Percentiles rank a stretch among this genome's conserved stretches.
phyloP scores from a whole-genome alignment of 2,888 invertebrate species.

The Andrena marginata region DNA sequence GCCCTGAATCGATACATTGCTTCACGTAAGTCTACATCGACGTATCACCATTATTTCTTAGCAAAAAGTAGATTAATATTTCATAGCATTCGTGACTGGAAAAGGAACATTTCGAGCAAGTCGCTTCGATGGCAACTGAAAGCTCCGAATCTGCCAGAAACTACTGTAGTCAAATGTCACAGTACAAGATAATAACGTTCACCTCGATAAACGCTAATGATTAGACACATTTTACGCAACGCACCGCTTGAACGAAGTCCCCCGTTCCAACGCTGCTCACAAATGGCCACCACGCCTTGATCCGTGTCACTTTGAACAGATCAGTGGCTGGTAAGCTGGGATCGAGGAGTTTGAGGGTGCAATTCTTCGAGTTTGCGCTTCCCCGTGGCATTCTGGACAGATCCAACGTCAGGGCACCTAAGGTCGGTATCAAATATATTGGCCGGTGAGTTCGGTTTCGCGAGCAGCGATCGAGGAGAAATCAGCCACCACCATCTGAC shows the following conservation, averaged over 20 bases:
- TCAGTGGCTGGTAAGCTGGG: conserved; percentile 86
- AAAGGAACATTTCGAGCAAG: background rate
- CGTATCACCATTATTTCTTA: background rate
- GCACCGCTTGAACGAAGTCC: conserved; percentile 78
- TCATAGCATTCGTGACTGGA: background rate
- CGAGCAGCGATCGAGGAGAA: no score
- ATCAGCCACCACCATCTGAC: no score
- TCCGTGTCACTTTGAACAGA: conserved; percentile 87
- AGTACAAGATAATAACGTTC: background rate
- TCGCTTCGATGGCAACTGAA: background rate
- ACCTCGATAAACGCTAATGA: conserved; percentile 2
- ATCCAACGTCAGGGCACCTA: conserved; percentile 88
- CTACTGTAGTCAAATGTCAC: background rate
- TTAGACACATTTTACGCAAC: background rate
- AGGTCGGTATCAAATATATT: no score
- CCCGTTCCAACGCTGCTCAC: conserved; percentile 77
- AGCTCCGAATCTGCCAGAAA: background rate
- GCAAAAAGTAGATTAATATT: background rate
- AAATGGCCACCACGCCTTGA: conserved; percentile 91
- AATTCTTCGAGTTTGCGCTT: conserved; percentile 85
- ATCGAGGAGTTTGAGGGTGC: conserved; percentile 84
- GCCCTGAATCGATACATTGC: conserved; percentile 86
- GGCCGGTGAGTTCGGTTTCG: no score
- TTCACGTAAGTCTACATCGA: background rate
- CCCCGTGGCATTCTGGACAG: conserved; percentile 88